These are phyloP conservation scores for Catostylus mosaicus DNA, from an alignment of 30 jellyfish, hydroid and myxozoan species.

Conservation along the genomic window DNA sequence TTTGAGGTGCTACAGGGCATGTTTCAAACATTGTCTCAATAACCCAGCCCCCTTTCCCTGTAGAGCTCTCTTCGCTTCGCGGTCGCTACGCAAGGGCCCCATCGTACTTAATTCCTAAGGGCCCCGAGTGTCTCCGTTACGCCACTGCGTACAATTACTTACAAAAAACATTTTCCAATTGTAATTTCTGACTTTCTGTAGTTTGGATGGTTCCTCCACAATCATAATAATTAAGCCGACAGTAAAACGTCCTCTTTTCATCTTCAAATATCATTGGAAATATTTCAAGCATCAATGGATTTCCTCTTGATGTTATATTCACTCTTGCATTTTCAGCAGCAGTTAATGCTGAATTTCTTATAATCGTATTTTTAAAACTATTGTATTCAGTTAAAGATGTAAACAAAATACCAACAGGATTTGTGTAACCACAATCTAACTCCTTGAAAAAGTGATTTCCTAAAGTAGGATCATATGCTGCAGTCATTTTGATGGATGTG, in stretches of 20 bases:
- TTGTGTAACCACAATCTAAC: neutral
- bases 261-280: neutral
- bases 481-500: neutral
- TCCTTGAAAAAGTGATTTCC: neutral
- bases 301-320: neutral
- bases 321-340: neutral
- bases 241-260: neutral
- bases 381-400: neutral
- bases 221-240: neutral
- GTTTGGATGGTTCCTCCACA: neutral
- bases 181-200: neutral
- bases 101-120: too few relatives aligned
- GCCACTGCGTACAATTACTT: too few relatives aligned
- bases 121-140: too few relatives aligned
- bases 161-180: slow-evolving; percentile 1
- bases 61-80: too few relatives aligned
- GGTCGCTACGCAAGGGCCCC: too few relatives aligned
- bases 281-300: neutral
- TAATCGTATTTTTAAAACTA: neutral
- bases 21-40: too few relatives aligned
- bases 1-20: too few relatives aligned
- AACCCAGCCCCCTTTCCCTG: too few relatives aligned
- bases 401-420: neutral
- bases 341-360: neutral
- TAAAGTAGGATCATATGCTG: neutral